These are phyloP conservation scores for Chrysoperla carnea DNA, from an alignment of 1,140 invertebrate genomes.

Conservation along the genomic window DNA sequence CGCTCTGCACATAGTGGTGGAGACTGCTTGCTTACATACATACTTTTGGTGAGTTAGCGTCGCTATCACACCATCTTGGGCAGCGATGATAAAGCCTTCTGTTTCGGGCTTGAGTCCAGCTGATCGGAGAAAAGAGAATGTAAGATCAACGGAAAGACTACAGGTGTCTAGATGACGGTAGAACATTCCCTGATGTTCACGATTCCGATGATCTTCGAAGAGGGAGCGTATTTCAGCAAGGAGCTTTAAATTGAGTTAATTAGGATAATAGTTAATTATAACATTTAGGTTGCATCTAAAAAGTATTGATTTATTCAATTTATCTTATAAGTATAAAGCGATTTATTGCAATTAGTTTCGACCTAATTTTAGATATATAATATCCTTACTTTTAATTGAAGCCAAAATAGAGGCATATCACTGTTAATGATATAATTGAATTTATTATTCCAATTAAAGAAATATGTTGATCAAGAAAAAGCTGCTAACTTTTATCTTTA, in stretches of 20 bases:
- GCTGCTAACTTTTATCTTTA: slow-evolving; percentile 30
- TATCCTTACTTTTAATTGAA: slow-evolving; percentile 33
- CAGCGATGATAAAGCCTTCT: too few species aligned
- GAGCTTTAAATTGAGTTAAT: slow-evolving; percentile 33
- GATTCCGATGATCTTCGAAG: too few species aligned
- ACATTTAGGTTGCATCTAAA: slow-evolving; percentile 43
- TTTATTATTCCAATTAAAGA: slow-evolving; percentile 25
- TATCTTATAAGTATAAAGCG: slow-evolving; percentile 33
- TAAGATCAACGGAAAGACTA: too few species aligned
- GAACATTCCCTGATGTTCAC: too few species aligned
- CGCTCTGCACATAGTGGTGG: too few species aligned
- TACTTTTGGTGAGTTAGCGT: too few species aligned
- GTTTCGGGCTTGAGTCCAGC: too few species aligned
- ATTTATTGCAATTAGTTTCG: slow-evolving; percentile 35
- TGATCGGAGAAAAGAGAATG: too few species aligned
- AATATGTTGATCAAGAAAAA: slow-evolving; percentile 24
- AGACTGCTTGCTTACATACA: too few species aligned
- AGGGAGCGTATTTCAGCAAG: too few species aligned
- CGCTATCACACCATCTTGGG: too few species aligned
- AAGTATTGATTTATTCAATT: slow-evolving; percentile 30
- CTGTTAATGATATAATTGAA: slow-evolving; percentile 33
- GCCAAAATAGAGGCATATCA: slow-evolving; percentile 35
- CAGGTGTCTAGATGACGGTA: too few species aligned
- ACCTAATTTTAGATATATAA: slow-evolving; percentile 27
- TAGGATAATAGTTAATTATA: slow-evolving; percentile 40